Conservation (phyloP, 2,113 vertebrate genomes). For the Numida meleagris region DNA sequence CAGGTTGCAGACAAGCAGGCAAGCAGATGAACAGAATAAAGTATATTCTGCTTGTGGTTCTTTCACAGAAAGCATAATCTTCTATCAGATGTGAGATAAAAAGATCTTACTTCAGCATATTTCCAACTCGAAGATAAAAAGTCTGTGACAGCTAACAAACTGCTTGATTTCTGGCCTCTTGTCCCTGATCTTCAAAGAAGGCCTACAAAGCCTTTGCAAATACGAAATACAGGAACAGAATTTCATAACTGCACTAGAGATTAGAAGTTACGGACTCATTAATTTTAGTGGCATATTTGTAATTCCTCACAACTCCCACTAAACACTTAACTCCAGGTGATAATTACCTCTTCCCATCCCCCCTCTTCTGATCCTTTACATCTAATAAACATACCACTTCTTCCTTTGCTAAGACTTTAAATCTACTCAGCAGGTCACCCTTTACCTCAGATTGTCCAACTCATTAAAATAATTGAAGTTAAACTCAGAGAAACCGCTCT, state of each 20-base stretch:
- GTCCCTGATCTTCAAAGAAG: background rate
- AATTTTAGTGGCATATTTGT: background rate
- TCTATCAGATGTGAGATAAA: background rate
- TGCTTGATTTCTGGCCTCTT: background rate
- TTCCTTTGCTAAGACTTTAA: background rate
- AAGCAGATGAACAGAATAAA: background rate
- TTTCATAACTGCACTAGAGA: background rate
- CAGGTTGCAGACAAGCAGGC: background rate
- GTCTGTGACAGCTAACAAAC: background rate
- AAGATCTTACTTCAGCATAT: background rate
- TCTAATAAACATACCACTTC: background rate
- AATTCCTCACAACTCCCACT: background rate
- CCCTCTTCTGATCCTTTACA: background rate
- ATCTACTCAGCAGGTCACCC: background rate
- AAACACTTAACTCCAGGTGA: conserved; percentile 16
- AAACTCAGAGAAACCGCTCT: background rate
- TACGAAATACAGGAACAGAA: background rate
- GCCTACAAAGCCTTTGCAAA: background rate
- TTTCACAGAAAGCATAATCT: background rate
- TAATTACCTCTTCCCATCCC: background rate
- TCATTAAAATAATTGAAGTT: conserved; percentile 3
- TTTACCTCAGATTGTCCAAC: background rate
- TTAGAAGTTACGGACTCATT: conserved; percentile 3
- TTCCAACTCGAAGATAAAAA: background rate
- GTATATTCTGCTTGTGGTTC: background rate